Conservation (phyloP, 2,797 vertebrate genomes). For the Hafferia zeledoni region DNA sequence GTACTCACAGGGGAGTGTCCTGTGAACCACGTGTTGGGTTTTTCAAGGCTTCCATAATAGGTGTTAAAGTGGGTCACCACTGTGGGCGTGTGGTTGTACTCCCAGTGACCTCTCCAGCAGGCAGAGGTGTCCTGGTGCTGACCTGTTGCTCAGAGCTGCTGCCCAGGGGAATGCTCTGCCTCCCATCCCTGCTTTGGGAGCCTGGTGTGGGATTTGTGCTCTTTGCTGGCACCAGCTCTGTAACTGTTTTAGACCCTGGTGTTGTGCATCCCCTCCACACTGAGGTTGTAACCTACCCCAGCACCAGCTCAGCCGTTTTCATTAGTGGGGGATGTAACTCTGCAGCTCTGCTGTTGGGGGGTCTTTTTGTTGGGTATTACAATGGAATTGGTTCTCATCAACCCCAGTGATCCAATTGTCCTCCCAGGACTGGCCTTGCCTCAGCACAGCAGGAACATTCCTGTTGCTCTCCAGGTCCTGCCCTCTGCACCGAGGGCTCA, state of each 20-base stretch:
- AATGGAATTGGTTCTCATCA: not conserved
- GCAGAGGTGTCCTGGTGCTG: not conserved
- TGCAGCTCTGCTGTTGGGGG: not conserved
- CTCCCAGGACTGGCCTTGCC: not conserved
- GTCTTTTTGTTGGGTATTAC: not conserved
- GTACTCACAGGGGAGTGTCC: not conserved
- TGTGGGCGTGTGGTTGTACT: rapidly evolving
- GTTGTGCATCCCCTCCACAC: not conserved
- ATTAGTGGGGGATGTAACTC: not conserved
- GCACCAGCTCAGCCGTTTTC: rapidly evolving
- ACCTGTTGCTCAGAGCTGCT: not conserved
- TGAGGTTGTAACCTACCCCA: rapidly evolving
- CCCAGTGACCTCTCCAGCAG: not conserved
- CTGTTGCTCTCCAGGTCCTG: not conserved
- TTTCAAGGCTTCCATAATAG: not conserved
- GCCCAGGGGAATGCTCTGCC: not conserved
- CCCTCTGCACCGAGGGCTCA: not conserved
- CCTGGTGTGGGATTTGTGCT: not conserved
- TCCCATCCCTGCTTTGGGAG: not conserved
- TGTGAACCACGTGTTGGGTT: rapidly evolving
- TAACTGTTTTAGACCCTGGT: not conserved
- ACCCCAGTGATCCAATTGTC: not conserved
- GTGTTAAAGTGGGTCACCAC: not conserved
- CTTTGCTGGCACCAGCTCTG: rapidly evolving
- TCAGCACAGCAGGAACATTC: not conserved